Evolutionary conservation across 2,797 vertebrate species (phyloP).

Genomic region (Scyliorhinus canicula): DNA sequence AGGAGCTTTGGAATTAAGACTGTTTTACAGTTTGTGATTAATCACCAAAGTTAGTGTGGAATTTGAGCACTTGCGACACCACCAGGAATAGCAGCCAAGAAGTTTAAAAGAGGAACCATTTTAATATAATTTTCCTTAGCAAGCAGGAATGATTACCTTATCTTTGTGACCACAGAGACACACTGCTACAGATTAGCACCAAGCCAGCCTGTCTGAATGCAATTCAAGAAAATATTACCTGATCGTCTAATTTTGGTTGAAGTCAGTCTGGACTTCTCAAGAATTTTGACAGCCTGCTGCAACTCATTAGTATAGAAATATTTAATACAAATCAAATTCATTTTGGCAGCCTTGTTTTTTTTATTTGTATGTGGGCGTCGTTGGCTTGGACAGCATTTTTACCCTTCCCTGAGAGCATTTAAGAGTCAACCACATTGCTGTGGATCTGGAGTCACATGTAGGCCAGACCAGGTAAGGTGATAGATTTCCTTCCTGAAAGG

Average conservation of each 20-base stretch:
- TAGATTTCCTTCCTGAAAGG: too few relatives aligned
- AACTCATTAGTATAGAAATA: not conserved
- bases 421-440: too few relatives aligned
- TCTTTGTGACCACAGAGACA: not conserved
- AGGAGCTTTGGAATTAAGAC: conserved; percentile 10
- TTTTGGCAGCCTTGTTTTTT: too few relatives aligned
- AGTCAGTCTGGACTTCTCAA: not conserved
- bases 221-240: not conserved
- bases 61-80: not conserved
- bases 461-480: too few relatives aligned
- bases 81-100: not conserved
- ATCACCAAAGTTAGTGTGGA: not conserved
- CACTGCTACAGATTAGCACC: not conserved
- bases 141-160: not conserved
- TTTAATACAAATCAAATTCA: not conserved
- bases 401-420: too few relatives aligned
- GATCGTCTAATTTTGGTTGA: not conserved
- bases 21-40: not conserved
- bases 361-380: too few relatives aligned
- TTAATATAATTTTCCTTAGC: not conserved
- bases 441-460: too few relatives aligned
- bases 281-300: not conserved
- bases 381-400: too few relatives aligned
- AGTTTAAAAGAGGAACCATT: not conserved
- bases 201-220: not conserved